Conservation (phyloP, 2,888 invertebrate genomes). For the Atethmia centrago region DNA sequence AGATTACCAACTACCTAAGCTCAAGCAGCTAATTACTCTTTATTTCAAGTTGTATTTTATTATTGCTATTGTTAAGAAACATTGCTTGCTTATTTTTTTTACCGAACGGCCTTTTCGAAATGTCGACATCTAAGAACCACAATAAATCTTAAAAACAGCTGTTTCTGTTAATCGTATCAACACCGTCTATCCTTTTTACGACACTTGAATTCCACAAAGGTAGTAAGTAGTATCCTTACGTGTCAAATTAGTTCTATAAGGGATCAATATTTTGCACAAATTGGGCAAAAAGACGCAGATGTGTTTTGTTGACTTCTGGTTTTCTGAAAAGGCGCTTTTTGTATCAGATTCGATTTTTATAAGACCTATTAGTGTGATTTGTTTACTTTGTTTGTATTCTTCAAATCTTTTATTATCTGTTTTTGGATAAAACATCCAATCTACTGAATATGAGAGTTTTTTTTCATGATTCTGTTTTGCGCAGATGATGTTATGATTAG, state of each 20-base stretch:
- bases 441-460: no score
- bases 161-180: slow-evolving; percentile 61
- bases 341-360: slow-evolving; percentile 51
- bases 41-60: not conserved
- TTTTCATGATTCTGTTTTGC: no score
- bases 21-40: not conserved
- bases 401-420: not conserved
- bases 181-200: slow-evolving; percentile 44
- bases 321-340: slow-evolving; percentile 12
- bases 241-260: slow-evolving; percentile 64
- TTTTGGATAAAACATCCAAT: not conserved
- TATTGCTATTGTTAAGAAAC: not conserved
- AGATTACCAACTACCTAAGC: no score
- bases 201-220: slow-evolving; percentile 49
- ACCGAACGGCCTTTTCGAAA: not conserved
- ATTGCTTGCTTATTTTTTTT: no score
- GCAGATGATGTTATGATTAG: no score
- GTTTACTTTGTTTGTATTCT: not conserved
- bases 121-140: not conserved
- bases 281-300: slow-evolving; percentile 63
- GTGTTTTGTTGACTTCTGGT: slow-evolving; percentile 47
- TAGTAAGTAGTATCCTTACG: slow-evolving; percentile 57
- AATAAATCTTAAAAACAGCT: slow-evolving; percentile 54
- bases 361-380: not conserved
- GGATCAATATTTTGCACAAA: slow-evolving; percentile 72